Conservation (phyloP, 2,113 vertebrate species). For the Dipodomys stephensi region DNA sequence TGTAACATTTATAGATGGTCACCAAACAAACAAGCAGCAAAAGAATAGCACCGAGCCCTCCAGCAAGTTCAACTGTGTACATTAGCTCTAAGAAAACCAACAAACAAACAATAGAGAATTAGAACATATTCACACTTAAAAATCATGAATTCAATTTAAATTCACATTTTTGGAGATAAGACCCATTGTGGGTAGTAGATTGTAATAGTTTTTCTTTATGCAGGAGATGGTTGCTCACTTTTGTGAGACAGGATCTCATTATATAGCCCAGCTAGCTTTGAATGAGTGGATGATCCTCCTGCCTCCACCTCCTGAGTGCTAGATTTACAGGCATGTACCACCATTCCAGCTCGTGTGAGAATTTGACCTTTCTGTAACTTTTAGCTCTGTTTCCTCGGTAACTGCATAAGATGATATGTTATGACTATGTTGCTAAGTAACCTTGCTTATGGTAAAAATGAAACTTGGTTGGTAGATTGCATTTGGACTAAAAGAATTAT, state of each 20-base stretch:
- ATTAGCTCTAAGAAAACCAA: slow-evolving; percentile 92
- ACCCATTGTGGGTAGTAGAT: slow-evolving; percentile 22
- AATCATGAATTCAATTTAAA: slow-evolving; percentile 40
- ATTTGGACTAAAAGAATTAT: slow-evolving; percentile 50
- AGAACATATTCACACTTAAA: slow-evolving; percentile 1
- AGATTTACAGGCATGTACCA: not conserved
- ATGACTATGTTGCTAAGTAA: slow-evolving; percentile 63
- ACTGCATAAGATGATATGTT: slow-evolving; percentile 45
- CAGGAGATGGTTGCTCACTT: not conserved
- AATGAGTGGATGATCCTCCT: not conserved
- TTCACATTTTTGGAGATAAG: slow-evolving; percentile 48
- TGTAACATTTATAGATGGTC: slow-evolving; percentile 98
- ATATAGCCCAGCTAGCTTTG: not conserved
- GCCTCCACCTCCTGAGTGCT: not conserved
- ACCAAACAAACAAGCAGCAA: slow-evolving; percentile 97
- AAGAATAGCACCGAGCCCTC: slow-evolving; percentile 97
- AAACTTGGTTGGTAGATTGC: slow-evolving; percentile 32
- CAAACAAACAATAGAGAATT: slow-evolving; percentile 59
- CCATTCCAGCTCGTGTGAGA: not conserved
- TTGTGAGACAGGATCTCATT: not conserved
- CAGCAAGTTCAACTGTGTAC: slow-evolving; percentile 99
- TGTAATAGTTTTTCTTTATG: not conserved
- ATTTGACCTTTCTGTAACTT: slow-evolving; percentile 61
- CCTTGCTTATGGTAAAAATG: slow-evolving; percentile 57
- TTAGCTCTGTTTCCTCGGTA: slow-evolving; percentile 63